Base-by-base conservation (phyloP, 2,888 invertebrate species). In the Blastobasis lacticolella region DNA sequence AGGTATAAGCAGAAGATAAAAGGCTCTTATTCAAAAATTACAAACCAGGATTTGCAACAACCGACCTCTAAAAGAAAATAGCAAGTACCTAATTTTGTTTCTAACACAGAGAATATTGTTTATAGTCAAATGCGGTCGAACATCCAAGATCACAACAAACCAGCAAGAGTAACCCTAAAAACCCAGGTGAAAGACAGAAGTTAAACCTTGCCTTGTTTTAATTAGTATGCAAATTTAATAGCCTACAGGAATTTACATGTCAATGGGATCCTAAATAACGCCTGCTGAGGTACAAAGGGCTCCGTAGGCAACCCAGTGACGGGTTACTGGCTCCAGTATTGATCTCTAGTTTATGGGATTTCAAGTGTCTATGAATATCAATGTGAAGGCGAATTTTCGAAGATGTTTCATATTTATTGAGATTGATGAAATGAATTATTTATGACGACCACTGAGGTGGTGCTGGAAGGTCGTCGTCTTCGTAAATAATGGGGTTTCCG, bases 141-240 rank as follows among this genome's bases (percentile, higher is more conserved):
- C 1, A 23, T 23, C 23, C 3, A 23, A 23, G 23, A 23, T 23
- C 23, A 23, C 23, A 23, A 3, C 23, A 3, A 23, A 23, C 1
- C 23, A 23, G 23, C 23, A 23, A 23, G 23, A 23, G 23, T 23
- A 23, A 23, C 23, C 23, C 23, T 58, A 48, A 71, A 69, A 70
- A 71, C 63, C 64, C 60, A 67, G 66, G 64, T 71, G 61, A 67
- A 45, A 50, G 48, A 38, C 49, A 51, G 50, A 9, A 50, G 45
- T 46, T 10, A 50, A 49, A 45, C 43, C 48, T 44, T 51, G 75
- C 75, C 78, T 75, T 57, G 73, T 75, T 81, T 83, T 85, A 85
- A 87, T 85, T 81, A 86, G 85, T 78, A 86, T 86, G 86, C 84
- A 85, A 86, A 87, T 86, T 84, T 85, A 85, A 87, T 86, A 82